Conservation (phyloP, 2,113 vertebrate species). For the Dromiciops gliroides region DNA sequence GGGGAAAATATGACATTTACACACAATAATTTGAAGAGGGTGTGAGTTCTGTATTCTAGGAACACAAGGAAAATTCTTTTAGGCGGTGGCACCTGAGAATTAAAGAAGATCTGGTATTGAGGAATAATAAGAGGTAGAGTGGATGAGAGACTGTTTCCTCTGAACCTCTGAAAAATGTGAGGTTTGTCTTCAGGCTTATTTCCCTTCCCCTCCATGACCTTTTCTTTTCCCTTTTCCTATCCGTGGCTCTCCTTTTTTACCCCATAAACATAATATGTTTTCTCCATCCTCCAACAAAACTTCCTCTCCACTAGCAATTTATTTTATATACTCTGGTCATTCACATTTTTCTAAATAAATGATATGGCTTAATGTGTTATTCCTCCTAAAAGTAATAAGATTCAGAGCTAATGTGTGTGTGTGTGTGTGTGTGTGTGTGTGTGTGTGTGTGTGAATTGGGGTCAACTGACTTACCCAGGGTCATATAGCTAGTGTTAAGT, state of each 20-base stretch:
- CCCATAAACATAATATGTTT: not conserved
- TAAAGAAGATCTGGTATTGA: not conserved
- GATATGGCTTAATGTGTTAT: not conserved
- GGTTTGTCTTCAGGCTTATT: not conserved
- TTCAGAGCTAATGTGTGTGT: too few species aligned
- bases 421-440: too few species aligned
- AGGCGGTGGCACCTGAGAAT: not conserved
- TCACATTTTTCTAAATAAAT: not conserved
- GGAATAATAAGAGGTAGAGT: not conserved
- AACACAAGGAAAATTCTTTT: not conserved
- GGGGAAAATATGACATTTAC: not conserved
- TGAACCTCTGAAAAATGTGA: not conserved
- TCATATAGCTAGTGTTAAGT: too few species aligned
- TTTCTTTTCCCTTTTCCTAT: not conserved
- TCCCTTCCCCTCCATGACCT: not conserved
- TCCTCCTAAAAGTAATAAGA: not conserved
- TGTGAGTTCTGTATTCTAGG: not conserved
- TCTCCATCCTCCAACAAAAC: not conserved
- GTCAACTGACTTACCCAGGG: too few species aligned
- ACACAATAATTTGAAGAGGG: not conserved
- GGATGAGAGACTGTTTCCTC: not conserved
- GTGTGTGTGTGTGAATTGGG: too few species aligned
- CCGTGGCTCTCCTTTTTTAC: not conserved
- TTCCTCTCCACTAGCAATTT: not conserved
- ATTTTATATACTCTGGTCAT: not conserved